Evolutionary conservation across 2,888 invertebrate species (phyloP).

Genomic region (Galerucella nymphaeae): DNA sequence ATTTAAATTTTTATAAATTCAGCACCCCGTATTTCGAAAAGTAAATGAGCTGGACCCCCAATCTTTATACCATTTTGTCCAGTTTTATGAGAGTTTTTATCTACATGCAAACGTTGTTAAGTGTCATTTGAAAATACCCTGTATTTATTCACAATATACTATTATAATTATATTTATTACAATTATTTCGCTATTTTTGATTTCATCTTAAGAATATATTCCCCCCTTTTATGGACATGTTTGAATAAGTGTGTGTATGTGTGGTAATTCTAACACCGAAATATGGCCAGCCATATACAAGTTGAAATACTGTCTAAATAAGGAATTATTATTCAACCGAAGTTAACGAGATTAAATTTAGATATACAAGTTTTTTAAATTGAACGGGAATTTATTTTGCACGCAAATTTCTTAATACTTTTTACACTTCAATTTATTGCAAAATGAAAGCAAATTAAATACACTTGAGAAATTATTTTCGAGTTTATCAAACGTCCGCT

Average conservation of each 20-base stretch:
- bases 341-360: slow-evolving; percentile 7
- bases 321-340: slow-evolving; percentile 7
- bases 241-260: not conserved
- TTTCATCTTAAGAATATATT: not conserved
- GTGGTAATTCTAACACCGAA: slow-evolving; percentile 6
- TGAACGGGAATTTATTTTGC: slow-evolving; percentile 2
- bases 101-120: too few relatives aligned
- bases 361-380: slow-evolving; percentile 11
- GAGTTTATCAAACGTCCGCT: too few relatives aligned
- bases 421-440: not conserved
- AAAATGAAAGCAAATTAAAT: not conserved
- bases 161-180: not conserved
- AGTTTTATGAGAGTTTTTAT: too few relatives aligned
- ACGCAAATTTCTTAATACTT: not conserved
- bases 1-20: too few relatives aligned
- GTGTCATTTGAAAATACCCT: too few relatives aligned
- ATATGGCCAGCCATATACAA: slow-evolving; percentile 3
- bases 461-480: not conserved
- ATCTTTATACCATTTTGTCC: too few relatives aligned
- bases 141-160: not conserved
- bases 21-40: too few relatives aligned
- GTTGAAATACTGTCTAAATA: not conserved
- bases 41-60: too few relatives aligned
- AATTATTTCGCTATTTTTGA: not conserved
- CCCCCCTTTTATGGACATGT: slow-evolving; percentile 1